A percentile compares a stretch with the other conserved stretches of the same genome.
These are phyloP conservation scores for Timema podura DNA, from an alignment of 2,888 invertebrate genomes.

Conservation along the genomic window DNA sequence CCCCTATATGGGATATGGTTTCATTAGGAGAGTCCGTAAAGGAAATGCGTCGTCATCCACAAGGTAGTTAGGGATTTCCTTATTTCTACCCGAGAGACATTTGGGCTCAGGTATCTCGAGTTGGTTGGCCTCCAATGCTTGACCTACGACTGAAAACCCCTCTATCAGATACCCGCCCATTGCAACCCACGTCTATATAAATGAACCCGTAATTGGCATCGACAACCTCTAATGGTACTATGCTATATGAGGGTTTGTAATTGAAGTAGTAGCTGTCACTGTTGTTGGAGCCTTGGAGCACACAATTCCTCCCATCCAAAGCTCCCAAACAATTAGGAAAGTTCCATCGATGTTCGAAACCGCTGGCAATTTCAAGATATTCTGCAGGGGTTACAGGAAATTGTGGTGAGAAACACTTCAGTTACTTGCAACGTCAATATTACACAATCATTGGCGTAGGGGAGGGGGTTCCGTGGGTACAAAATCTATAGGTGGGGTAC, in stretches of 20 bases:
- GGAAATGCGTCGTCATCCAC: background rate
- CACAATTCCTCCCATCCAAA: background rate
- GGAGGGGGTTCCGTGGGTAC: background rate
- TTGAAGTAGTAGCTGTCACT: too few species aligned
- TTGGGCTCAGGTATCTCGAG: background rate
- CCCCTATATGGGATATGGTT: background rate
- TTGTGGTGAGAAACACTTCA: background rate
- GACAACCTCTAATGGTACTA: background rate
- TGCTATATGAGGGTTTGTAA: background rate
- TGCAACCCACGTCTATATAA: conserved; percentile 1
- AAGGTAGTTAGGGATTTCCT: background rate
- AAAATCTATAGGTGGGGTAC: background rate
- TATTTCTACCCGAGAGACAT: background rate
- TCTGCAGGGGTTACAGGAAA: background rate
- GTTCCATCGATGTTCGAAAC: background rate
- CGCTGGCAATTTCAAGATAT: background rate
- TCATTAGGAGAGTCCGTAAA: background rate
- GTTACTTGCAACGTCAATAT: background rate
- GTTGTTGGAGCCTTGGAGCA: too few species aligned
- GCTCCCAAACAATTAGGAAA: background rate
- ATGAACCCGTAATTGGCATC: conserved; percentile 2
- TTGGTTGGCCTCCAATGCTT: background rate
- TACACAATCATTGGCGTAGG: background rate
- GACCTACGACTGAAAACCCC: background rate
- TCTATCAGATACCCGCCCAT: background rate